These are phyloP conservation scores for Astyanax mexicanus DNA, from an alignment of 2,797 vertebrate genomes.

Conservation along the genomic window DNA sequence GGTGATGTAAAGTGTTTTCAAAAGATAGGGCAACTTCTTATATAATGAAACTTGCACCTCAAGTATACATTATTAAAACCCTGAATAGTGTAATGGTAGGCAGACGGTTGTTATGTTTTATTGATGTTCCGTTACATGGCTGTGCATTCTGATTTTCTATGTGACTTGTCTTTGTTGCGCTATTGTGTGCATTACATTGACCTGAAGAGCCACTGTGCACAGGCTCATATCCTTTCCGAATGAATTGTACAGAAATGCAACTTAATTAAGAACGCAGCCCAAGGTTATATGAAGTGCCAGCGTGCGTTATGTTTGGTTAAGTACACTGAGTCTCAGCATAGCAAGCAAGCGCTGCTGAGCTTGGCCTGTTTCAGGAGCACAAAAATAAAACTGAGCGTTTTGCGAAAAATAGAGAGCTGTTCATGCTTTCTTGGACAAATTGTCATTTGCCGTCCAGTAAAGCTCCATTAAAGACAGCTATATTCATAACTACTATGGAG, in stretches of 20 bases:
- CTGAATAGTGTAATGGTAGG: conserved; percentile 8
- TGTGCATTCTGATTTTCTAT: not conserved
- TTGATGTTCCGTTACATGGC: not conserved
- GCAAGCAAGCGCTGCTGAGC: not conserved
- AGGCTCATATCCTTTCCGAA: not conserved
- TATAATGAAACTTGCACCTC: conserved; percentile 3
- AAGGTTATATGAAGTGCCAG: conserved; percentile 13
- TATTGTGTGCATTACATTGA: not conserved
- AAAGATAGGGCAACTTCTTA: conserved; percentile 20
- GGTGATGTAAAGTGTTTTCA: not conserved
- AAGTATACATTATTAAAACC: conserved; percentile 32
- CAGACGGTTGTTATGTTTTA: conserved; percentile 12
- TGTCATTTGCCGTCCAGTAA: not conserved
- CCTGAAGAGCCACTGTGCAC: not conserved
- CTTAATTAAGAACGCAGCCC: conserved; percentile 1
- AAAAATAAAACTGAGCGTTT: not conserved
- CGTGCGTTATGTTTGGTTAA: conserved; percentile 9
- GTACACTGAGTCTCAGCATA: not conserved
- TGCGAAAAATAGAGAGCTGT: not conserved
- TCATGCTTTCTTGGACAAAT: not conserved
- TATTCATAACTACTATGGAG: too few species aligned
- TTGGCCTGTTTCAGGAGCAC: not conserved
- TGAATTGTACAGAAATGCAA: conserved; percentile 1
- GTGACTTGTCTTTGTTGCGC: not conserved
- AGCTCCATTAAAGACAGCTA: not conserved